Evolutionary conservation across 2,113 vertebrate genomes (phyloP).

Genomic region (Triplophysa tibetana): DNA sequence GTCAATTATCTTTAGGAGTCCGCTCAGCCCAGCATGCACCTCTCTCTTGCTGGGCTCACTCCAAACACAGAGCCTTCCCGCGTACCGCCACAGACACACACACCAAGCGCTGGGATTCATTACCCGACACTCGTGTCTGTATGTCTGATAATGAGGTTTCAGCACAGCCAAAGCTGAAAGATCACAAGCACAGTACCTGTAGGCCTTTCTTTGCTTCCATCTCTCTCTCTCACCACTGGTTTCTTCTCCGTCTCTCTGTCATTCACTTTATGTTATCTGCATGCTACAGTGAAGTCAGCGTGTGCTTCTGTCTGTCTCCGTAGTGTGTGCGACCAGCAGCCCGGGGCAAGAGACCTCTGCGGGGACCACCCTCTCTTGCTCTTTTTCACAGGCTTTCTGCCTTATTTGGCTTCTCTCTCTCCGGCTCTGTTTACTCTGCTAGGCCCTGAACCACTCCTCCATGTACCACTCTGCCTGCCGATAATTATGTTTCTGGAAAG

Average conservation of each 20-base stretch:
- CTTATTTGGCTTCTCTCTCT: conserved; percentile 20
- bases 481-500: conserved; percentile 49
- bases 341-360: conserved; percentile 43
- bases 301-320: conserved; percentile 42
- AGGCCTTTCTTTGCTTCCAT: conserved; percentile 32
- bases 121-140: conserved; percentile 63
- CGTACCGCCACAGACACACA: background rate
- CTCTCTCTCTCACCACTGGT: background rate
- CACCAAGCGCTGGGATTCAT: conserved; percentile 68
- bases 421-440: conserved; percentile 28
- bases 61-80: conserved; percentile 27
- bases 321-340: conserved; percentile 44
- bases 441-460: conserved; percentile 22
- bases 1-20: conserved; percentile 55
- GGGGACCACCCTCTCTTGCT: conserved; percentile 23
- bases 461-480: conserved; percentile 36
- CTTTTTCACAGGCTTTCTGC: conserved; percentile 9
- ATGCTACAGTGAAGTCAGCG: conserved; percentile 39
- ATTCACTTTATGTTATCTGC: conserved; percentile 27
- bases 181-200: conserved; percentile 55
- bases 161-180: conserved; percentile 63
- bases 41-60: conserved; percentile 36
- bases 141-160: conserved; percentile 71
- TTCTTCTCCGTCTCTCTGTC: conserved; percentile 9
- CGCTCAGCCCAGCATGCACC: conserved; percentile 33